Conservation (phyloP, 2,113 vertebrate genomes). For the Paramormyrops kingsleyae region DNA sequence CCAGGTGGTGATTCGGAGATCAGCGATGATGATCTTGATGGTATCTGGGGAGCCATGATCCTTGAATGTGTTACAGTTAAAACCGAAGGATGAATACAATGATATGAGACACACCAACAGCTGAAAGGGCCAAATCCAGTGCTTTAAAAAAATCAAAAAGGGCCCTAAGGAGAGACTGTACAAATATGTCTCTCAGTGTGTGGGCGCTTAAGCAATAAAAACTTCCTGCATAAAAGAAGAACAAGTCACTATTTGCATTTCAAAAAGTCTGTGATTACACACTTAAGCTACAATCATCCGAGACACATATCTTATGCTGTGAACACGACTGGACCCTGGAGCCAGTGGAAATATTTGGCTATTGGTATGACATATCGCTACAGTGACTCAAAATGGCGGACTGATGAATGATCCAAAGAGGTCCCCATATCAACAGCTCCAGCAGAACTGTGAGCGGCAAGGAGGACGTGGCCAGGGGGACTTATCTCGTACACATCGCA, state of each 20-base stretch:
- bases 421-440: neutral
- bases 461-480: neutral
- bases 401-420: neutral
- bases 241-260: neutral
- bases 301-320: neutral
- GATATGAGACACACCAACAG: neutral
- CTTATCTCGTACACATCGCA: neutral
- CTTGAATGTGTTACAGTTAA: conserved; percentile 20
- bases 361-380: neutral
- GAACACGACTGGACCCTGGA: neutral
- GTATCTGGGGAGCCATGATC: conserved; percentile 19
- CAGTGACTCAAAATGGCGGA: neutral
- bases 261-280: neutral
- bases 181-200: neutral
- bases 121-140: neutral
- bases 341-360: neutral
- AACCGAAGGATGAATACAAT: conserved; percentile 5
- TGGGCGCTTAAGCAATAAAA: neutral
- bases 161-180: neutral
- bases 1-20: conserved; percentile 20
- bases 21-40: conserved; percentile 2
- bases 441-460: neutral
- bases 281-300: neutral
- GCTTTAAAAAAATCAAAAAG: neutral
- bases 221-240: neutral